These are phyloP conservation scores for Whitmania pigra DNA, from an alignment of 1,140 invertebrate genomes.

Conservation along the genomic window DNA sequence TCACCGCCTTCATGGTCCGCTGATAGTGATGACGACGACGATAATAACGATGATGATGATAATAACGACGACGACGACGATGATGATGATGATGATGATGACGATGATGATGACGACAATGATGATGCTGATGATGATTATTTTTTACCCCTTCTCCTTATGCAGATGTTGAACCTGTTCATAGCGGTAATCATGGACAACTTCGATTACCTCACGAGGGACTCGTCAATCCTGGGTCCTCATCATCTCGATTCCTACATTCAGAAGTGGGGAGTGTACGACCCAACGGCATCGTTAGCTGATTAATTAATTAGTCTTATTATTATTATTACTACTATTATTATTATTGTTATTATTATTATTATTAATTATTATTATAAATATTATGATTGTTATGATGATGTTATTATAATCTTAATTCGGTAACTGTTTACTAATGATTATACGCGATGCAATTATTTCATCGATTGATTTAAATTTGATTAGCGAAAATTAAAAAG, in stretches of 20 bases:
- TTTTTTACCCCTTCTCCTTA: not conserved
- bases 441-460: too few species aligned
- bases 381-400: too few species aligned
- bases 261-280: constrained; percentile 97
- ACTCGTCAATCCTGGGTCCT: constrained; percentile 94
- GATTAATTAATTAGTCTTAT: too few species aligned
- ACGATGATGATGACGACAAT: not conserved
- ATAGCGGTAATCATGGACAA: constrained; percentile 99
- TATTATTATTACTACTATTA: too few species aligned
- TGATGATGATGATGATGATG: not conserved
- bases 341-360: too few species aligned
- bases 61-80: not conserved
- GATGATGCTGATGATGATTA: not conserved
- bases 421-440: too few species aligned
- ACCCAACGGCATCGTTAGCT: constrained; percentile 86
- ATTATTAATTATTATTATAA: too few species aligned
- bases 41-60: too few species aligned
- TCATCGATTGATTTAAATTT: too few species aligned
- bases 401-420: too few species aligned
- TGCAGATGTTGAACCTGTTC: constrained; percentile 94
- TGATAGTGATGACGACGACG: not conserved
- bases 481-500: too few species aligned
- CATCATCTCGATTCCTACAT: constrained; percentile 99
- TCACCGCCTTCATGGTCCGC: constrained; percentile 26
- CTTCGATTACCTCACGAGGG: too few species aligned